Base-by-base conservation (phyloP, 2,888 invertebrate genomes). In the Dendrolimus houi region DNA sequence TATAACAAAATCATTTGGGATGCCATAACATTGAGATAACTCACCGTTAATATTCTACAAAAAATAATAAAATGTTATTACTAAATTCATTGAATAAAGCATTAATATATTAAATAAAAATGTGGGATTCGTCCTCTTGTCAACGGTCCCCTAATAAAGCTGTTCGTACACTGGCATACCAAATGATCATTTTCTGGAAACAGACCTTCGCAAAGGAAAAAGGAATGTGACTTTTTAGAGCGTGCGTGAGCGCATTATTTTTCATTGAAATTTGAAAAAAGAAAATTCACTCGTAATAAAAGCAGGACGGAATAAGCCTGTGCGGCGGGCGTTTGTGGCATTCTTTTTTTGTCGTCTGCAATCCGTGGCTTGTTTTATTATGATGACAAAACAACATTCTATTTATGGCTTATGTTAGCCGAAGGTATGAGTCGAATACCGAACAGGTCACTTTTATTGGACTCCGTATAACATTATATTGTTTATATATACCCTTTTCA, bases 241-340 rank as follows among this genome's bases (percentile, higher is more conserved):
- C 67, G 65, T 68, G 70, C 67, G 75, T 72, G 74, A 74, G 74
- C 70, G 75, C 81, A 85, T 80, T 85, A 87, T 82, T 85, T 85
- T 86, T 87, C 87, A 87, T 85, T 87, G 82, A 85, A 88, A 77
- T 83, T 79, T 76, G 77, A 83, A 83, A 84, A 83, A 84, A 78
- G 77, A 83, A 80, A 77, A 78, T 68, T 66, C 66, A 64, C 65
- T 64, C 67, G 65, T 73, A 76, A 79, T 82, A 83, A 85, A 82
- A 78, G 75, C 79, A 71, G 70, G 68, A 67, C 71, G 65, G 68
- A 68, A 69, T 68, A 70, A 71, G 72, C 74, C 77, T 72, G 65
- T 29, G 29, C 72, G 60, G 64, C 64, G 63, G 62, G 68, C 72
- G 72, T 77, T 76, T 74, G 72, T 69, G 64, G 58, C 67, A 67